Conservation (phyloP, 2,113 vertebrate genomes). For the Nettapus auritus region DNA sequence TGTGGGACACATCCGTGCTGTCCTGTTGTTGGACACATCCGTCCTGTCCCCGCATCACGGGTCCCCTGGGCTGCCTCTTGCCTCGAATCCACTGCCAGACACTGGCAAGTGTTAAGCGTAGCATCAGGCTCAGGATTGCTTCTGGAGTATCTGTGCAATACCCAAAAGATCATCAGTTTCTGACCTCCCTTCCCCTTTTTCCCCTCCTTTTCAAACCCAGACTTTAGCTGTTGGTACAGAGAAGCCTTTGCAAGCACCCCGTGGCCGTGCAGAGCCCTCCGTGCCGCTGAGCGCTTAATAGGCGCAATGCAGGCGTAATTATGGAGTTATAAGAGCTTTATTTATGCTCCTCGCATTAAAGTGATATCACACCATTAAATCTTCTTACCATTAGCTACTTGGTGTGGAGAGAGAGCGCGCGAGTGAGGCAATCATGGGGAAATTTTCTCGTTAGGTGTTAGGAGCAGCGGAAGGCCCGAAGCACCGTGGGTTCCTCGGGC, state of each 20-base stretch:
- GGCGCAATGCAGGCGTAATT: slow-evolving; percentile 14
- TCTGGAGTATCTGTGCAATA: rapidly evolving
- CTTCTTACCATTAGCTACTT: slow-evolving; percentile 37
- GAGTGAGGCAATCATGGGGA: background rate
- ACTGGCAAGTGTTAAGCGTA: background rate
- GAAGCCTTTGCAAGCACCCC: background rate
- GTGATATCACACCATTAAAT: slow-evolving; percentile 58
- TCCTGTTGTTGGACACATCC: too few relatives aligned
- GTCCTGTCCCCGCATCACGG: background rate
- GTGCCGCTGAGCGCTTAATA: background rate
- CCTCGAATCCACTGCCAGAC: background rate
- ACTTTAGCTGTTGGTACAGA: background rate
- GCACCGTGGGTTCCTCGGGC: background rate
- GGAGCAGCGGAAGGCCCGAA: background rate
- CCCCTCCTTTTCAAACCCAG: rapidly evolving
- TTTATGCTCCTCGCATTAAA: slow-evolving; percentile 53
- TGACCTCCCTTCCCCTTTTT: background rate
- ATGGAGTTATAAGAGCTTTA: slow-evolving; percentile 41
- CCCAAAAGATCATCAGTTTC: background rate
- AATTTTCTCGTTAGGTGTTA: slow-evolving; percentile 1
- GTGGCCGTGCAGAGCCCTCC: background rate
- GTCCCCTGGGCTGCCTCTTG: background rate
- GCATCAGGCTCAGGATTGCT: background rate
- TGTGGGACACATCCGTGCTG: too few relatives aligned
- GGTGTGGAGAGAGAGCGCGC: background rate